Conservation (phyloP, 2,797 vertebrate species). For the Tadarida brasiliensis region DNA sequence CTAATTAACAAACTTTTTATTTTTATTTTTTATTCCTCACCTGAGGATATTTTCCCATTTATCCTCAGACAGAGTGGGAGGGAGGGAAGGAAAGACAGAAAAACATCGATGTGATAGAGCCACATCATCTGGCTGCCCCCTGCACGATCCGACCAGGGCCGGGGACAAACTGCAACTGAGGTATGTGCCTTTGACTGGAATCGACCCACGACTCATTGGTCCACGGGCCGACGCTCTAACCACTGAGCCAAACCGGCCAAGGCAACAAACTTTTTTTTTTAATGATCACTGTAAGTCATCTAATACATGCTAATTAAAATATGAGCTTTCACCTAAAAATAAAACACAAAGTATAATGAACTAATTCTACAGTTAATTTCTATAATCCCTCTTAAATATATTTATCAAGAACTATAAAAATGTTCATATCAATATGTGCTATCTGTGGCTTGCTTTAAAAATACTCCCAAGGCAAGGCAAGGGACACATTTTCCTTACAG, state of each 20-base stretch:
- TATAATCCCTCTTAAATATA: background rate
- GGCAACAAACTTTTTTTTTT: background rate
- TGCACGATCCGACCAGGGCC: too few species aligned
- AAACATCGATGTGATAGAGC: too few species aligned
- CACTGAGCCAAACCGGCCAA: too few species aligned
- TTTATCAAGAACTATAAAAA: background rate
- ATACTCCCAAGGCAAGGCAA: background rate
- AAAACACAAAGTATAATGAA: conserved; percentile 9
- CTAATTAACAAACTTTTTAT: background rate
- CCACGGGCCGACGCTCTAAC: too few species aligned
- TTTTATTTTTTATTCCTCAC: too few species aligned
- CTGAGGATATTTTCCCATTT: too few species aligned
- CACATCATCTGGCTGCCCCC: too few species aligned
- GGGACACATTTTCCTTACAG: background rate
- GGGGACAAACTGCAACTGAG: too few species aligned
- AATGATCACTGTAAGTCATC: background rate
- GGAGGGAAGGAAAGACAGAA: too few species aligned
- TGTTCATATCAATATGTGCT: background rate
- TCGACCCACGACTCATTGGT: too few species aligned
- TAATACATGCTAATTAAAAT: conserved; percentile 23
- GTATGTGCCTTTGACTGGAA: too few species aligned
- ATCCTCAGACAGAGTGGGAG: too few species aligned
- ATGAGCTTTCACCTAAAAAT: conserved; percentile 22
- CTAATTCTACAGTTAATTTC: background rate
- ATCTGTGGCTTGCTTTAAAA: conserved; percentile 32